A percentile compares a stretch with the other conserved stretches of the same genome.
Conservation (phyloP, 2,888 invertebrate genomes). For the Protonemura montana region DNA sequence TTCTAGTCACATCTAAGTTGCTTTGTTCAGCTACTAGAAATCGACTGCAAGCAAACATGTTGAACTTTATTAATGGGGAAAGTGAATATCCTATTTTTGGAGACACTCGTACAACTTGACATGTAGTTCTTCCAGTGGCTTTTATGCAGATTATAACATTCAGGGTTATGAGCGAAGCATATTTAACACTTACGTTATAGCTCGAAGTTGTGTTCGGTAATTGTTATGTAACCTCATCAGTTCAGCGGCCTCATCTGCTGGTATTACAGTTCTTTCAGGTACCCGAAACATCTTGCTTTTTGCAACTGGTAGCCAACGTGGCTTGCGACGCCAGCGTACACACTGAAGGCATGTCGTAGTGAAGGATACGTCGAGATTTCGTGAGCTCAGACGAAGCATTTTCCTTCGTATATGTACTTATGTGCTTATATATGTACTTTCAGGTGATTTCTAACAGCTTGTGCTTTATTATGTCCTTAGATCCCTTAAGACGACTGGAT, state of each 20-base stretch:
- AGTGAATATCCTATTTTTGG: too few relatives aligned
- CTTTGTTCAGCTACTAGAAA: background rate
- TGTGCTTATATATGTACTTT: too few relatives aligned
- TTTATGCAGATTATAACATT: too few relatives aligned
- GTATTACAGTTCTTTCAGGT: slow-evolving; percentile 66
- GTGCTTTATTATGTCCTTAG: too few relatives aligned
- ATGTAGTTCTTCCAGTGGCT: too few relatives aligned
- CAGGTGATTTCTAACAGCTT: too few relatives aligned
- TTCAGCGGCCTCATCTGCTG: slow-evolving; percentile 72
- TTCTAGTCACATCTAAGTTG: background rate
- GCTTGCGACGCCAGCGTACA: slow-evolving; percentile 73
- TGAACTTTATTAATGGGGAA: too few relatives aligned
- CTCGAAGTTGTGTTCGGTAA: slow-evolving; percentile 68
- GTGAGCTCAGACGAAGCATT: background rate
- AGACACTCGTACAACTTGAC: too few relatives aligned
- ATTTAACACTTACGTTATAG: slow-evolving; percentile 60
- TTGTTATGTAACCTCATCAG: slow-evolving; percentile 72
- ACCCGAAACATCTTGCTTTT: slow-evolving; percentile 80
- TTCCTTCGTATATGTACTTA: background rate
- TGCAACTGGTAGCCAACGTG: slow-evolving; percentile 80
- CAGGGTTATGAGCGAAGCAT: too few relatives aligned
- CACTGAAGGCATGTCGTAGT: slow-evolving; percentile 48
- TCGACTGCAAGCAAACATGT: background rate
- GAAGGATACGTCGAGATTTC: background rate
- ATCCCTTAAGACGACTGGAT: too few relatives aligned